Evolutionary conservation across 2,888 invertebrate species (phyloP), one percentile per base, ranked within the genome.

Genomic region (Metopia argyrocephala): DNA sequence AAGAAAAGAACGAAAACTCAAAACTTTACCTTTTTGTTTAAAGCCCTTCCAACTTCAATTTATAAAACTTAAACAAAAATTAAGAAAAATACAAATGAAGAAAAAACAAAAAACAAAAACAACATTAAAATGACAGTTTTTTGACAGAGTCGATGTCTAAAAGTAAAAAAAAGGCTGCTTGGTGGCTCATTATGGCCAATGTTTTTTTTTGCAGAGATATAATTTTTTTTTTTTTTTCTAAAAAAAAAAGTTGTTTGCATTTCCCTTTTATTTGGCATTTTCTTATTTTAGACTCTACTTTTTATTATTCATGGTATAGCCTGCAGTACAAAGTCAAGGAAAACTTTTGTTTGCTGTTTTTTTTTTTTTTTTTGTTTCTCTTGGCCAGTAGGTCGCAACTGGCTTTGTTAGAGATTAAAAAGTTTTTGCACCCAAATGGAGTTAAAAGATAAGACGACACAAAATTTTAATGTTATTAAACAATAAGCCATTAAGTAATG

Each of bases 331-430:
- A 52, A 25, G 25, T 23, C 45, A 28, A 38, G 21, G 38, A 54
- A 69, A 75, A 74, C 61, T 76, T 83, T 80, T 62, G 48, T 57
- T 65, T 66, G 50, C 38, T 38, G 12, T 50, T 56, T 69, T 83
- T 9, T 25, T 46, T 52, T 31, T 78, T 52, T 31, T 57, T 65
- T 62, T 78, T 75, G 52, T 73, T 82, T 82, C 78, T 74, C 78
- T 74, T 81, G 78, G 81, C 70, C 69, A 78, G 76, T 82, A 79
- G 82, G 76, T 78, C 79, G 66, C 83, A 87, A 86, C 88, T 88
- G 87, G 85, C 87, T 89, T 87, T 86, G 85, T 84, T 85, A 86
- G 85, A 87, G 87, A 87, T 88, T 88, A 88, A 87, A 88, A 88
- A 88, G 86, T 88, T 88, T 87, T 82, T 48, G 50, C 70, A 78